Conservation (phyloP, 2,888 invertebrate species). For the Agrotis segetum region DNA sequence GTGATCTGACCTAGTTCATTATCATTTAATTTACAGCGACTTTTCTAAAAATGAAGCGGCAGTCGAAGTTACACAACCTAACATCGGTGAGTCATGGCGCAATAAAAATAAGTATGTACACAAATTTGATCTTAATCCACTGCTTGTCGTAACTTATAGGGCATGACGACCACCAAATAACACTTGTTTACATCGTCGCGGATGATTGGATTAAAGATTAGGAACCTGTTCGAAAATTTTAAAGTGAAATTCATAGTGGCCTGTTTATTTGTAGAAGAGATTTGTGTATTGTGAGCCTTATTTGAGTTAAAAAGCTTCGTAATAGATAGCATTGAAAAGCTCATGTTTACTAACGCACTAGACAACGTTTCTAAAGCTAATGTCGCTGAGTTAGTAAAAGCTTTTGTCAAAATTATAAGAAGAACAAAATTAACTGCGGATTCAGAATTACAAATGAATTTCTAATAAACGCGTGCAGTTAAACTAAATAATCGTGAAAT, state of each 20-base stretch:
- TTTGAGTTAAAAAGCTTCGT: not conserved
- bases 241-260: conserved; percentile 3
- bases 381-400: not conserved
- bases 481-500: not conserved
- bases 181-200: conserved; percentile 36
- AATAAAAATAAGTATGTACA: not conserved
- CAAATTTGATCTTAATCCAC: conserved; percentile 15
- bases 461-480: no score
- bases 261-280: conserved; percentile 8
- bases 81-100: not conserved
- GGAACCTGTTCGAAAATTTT: conserved; percentile 13
- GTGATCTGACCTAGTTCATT: no score
- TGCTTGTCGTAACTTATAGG: conserved; percentile 22
- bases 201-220: conserved; percentile 32
- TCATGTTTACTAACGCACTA: not conserved
- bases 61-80: not conserved
- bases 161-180: conserved; percentile 28
- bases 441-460: not conserved
- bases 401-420: not conserved
- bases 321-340: not conserved
- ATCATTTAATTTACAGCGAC: no score
- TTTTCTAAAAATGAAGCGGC: no score
- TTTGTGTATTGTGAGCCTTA: conserved; percentile 12
- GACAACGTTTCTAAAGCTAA: not conserved
- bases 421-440: not conserved